Base-by-base conservation (phyloP, 2,888 invertebrate genomes). In the Ypsolopha scabrella region DNA sequence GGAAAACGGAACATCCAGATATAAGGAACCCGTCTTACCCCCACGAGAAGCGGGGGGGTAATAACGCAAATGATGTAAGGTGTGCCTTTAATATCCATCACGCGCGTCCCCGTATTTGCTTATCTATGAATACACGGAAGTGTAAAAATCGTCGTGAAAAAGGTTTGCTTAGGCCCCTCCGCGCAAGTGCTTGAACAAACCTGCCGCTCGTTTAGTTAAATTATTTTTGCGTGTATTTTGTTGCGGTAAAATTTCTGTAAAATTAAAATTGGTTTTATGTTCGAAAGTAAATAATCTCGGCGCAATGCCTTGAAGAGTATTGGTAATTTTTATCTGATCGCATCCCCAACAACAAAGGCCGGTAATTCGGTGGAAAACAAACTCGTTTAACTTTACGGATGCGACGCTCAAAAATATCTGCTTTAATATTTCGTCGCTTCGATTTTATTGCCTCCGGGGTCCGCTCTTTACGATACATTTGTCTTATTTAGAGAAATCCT, bases 21-120 rank as follows among this genome's bases (percentile, higher is more conserved):
- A 75, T 79, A 80, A 83, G 85, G 75, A 78, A 74, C 71, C 72
- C 78, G 80, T 82, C 81, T 81, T 80, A 70, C 62, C 66, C 61
- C 63, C 70, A 74, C 73, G 62, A 68, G 65, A 68, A 67, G 61
- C 66, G 57, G 56, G 61, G 60, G 55, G 62, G 78, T 85, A 85
- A 86, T 85, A 86, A 85, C 81, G 80, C 77, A 85, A 85, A 85
- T 85, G 86, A 86, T 82, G 83, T 80, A 86, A 85, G 86, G 86
- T 85, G 86, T 76, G 86, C 82, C 85, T 75, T 80, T 86, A 85
- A 86, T 86, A 86, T 85, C 86, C 86, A 86, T 85, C 85, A 85
- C 77, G 78, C 76, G 77, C 73, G 81, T 77, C 76, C 79, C 79
- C 72, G 83, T 86, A 85, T 86, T 86, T 85, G 85, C 83, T 85